Conservation (phyloP, 1,140 invertebrate genomes). For the Oedothorax gibbosus region DNA sequence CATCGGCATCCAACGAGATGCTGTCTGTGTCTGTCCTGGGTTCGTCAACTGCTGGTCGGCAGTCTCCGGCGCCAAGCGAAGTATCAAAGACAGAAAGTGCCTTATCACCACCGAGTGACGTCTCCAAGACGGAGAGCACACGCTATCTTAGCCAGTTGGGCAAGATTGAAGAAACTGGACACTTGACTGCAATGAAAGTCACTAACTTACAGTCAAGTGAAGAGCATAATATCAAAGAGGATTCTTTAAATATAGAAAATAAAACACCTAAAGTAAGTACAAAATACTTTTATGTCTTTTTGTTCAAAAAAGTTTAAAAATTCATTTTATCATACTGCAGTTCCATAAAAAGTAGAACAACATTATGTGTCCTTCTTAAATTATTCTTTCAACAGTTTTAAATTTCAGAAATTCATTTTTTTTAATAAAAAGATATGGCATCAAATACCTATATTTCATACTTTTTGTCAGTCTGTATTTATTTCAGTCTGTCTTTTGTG, state of each 20-base stretch:
- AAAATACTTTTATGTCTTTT: not conserved
- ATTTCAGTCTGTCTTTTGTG: too few relatives aligned
- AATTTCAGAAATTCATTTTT: too few relatives aligned
- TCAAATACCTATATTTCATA: too few relatives aligned
- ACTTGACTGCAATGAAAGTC: slow-evolving; percentile 49
- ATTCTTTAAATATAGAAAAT: not conserved
- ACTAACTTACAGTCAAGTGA: slow-evolving; percentile 38
- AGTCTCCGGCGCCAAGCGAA: slow-evolving; percentile 67
- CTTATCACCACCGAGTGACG: slow-evolving; percentile 67
- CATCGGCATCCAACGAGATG: slow-evolving; percentile 65
- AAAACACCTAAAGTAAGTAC: slow-evolving; percentile 18
- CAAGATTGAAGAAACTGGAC: slow-evolving; percentile 64
- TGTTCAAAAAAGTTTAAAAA: slow-evolving; percentile 11
- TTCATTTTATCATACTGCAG: not conserved
- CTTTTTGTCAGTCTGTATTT: too few relatives aligned
- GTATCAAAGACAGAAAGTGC: slow-evolving; percentile 67
- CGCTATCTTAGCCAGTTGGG: slow-evolving; percentile 64
- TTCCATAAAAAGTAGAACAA: too few relatives aligned
- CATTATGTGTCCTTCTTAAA: too few relatives aligned
- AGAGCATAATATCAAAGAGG: slow-evolving; percentile 47
- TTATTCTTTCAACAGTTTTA: too few relatives aligned
- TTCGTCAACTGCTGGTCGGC: slow-evolving; percentile 65
- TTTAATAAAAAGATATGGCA: too few relatives aligned
- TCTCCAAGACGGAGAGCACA: slow-evolving; percentile 67
- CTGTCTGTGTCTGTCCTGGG: slow-evolving; percentile 61